These are phyloP conservation scores for Axis porcinus DNA, from an alignment of 2,113 vertebrate species.

Conservation along the genomic window DNA sequence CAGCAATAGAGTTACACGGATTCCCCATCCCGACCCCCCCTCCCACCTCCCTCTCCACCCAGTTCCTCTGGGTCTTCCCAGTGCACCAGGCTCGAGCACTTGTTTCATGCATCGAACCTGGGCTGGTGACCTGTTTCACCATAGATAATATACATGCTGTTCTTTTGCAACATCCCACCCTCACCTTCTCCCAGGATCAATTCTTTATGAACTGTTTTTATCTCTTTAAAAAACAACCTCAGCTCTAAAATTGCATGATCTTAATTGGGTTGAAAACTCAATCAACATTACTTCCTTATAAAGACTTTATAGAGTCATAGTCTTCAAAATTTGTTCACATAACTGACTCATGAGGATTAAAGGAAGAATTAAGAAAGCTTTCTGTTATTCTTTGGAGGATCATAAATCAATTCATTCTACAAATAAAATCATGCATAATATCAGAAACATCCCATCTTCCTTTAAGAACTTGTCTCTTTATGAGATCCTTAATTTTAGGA, in stretches of 20 bases:
- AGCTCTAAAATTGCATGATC: neutral
- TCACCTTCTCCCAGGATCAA: too few species aligned
- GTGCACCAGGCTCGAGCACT: too few species aligned
- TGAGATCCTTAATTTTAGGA: neutral
- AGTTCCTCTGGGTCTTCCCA: too few species aligned
- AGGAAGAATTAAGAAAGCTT: slow-evolving; percentile 1
- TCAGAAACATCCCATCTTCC: neutral
- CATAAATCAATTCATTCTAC: neutral
- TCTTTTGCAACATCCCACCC: too few species aligned
- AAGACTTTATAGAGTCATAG: neutral
- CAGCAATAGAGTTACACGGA: too few species aligned
- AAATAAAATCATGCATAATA: neutral
- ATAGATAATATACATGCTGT: too few species aligned
- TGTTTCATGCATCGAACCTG: too few species aligned
- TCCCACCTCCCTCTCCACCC: too few species aligned
- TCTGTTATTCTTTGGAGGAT: neutral
- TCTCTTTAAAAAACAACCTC: slow-evolving; percentile 13
- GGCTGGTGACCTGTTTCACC: too few species aligned
- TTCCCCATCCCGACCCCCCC: too few species aligned
- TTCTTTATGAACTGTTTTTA: neutral
- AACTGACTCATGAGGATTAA: neutral
- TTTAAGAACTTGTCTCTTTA: neutral
- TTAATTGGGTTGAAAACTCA: neutral
- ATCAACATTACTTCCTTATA: neutral
- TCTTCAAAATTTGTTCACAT: neutral